Conservation (phyloP, 2,888 invertebrate species). For the Eudasyphora cyanicolor region DNA sequence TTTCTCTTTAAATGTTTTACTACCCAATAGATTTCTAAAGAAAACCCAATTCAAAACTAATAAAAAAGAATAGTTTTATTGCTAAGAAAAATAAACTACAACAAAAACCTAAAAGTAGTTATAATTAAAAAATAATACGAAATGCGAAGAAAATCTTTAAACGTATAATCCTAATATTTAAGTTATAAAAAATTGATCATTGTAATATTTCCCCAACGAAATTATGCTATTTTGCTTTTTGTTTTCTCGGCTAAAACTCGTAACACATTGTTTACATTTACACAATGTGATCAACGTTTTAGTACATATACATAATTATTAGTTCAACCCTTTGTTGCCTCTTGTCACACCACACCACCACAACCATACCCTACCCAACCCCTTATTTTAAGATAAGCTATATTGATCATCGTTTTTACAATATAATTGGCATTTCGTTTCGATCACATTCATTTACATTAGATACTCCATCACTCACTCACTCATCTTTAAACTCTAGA, state of each 20-base stretch:
- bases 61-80: conserved; percentile 34
- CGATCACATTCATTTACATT: neutral
- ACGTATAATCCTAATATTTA: neutral
- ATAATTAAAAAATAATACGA: conserved; percentile 15
- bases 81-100: conserved; percentile 15
- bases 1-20: conserved; percentile 41
- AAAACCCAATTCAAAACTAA: conserved; percentile 19
- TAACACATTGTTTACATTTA: neutral
- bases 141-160: neutral
- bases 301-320: neutral
- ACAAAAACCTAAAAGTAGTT: conserved; percentile 39
- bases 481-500: no score
- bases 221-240: neutral
- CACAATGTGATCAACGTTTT: neutral
- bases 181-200: neutral
- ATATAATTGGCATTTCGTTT: conserved; percentile 4
- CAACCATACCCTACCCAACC: neutral
- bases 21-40: conserved; percentile 26
- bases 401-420: neutral
- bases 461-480: no score
- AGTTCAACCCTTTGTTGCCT: neutral
- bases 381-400: neutral
- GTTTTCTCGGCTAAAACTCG: conserved; percentile 8
- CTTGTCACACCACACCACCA: neutral
- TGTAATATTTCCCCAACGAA: neutral